Percentiles rank a stretch among this genome's conserved stretches.
phyloP scores from a whole-genome alignment of 2,888 invertebrate species.

The Sinopyrophorus schimmeli region DNA sequence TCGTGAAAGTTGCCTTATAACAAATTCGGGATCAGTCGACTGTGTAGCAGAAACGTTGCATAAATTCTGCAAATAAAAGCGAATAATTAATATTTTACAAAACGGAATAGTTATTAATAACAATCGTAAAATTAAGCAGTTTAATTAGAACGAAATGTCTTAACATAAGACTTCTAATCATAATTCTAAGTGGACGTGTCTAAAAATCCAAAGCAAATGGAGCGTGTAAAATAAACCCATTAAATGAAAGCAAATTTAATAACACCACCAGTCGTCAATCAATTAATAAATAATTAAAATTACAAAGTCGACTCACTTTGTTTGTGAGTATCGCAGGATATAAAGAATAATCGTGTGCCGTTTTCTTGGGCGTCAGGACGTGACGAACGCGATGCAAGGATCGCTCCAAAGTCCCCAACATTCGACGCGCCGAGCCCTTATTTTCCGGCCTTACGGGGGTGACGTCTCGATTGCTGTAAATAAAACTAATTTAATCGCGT shows the following conservation, averaged over 20 bases:
- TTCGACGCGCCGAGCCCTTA: constrained; percentile 62
- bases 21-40: constrained; percentile 65
- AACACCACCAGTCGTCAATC: no score
- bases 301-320: constrained; percentile 53
- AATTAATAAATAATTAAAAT: no score
- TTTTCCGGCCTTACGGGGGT: constrained; percentile 47
- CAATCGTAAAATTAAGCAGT: no score
- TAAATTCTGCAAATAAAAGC: constrained; percentile 60
- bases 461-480: constrained; percentile 25
- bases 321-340: constrained; percentile 56
- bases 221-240: constrained; percentile 7
- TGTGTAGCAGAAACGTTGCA: constrained; percentile 74
- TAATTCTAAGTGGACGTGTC: no score
- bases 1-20: constrained; percentile 63
- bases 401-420: constrained; percentile 70
- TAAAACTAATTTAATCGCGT: constrained; percentile 3
- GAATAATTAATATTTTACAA: no score
- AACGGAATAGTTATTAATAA: no score
- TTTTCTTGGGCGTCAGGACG: constrained; percentile 67
- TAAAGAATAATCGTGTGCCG: constrained; percentile 36
- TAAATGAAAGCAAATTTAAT: constrained; percentile 9
- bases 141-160: no score
- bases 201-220: no score
- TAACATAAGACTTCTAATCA: no score
- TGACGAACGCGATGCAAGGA: constrained; percentile 68